These are phyloP conservation scores for Pollenia labialis DNA, from an alignment of 2,888 invertebrate genomes.

Conservation along the genomic window DNA sequence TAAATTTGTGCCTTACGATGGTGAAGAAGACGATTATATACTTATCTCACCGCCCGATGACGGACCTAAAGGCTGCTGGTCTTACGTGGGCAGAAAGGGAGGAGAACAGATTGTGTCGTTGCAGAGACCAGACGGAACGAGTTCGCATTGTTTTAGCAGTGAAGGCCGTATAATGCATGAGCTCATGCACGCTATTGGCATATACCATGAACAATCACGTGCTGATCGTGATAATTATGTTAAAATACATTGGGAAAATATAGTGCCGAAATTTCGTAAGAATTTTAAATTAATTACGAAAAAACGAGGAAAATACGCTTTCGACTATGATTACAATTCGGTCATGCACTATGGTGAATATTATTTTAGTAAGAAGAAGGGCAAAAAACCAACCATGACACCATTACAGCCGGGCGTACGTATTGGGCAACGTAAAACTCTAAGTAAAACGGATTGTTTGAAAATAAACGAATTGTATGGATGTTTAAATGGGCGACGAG, in stretches of 20 bases:
- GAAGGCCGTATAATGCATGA: constrained; percentile 92
- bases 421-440: constrained; percentile 87
- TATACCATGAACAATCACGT: constrained; percentile 92
- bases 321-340: constrained; percentile 91
- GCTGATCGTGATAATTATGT: constrained; percentile 88
- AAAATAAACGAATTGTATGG: constrained; percentile 89
- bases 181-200: constrained; percentile 91
- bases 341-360: constrained; percentile 91
- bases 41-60: constrained; percentile 87
- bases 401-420: constrained; percentile 85
- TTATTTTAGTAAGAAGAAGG: constrained; percentile 87
- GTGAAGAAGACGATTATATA: constrained; percentile 87
- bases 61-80: constrained; percentile 90
- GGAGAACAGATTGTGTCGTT: constrained; percentile 90
- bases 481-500: constrained; percentile 84
- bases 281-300: constrained; percentile 88
- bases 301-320: constrained; percentile 87
- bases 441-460: constrained; percentile 88
- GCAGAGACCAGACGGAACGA: constrained; percentile 86
- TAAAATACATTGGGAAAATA: constrained; percentile 88
- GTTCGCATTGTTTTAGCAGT: constrained; percentile 87
- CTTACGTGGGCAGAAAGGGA: constrained; percentile 90
- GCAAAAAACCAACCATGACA: constrained; percentile 86
- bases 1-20: constrained; percentile 88
- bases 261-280: constrained; percentile 85